Conservation (phyloP, 2,888 invertebrate genomes). For the Chrysotoxum bicinctum region DNA sequence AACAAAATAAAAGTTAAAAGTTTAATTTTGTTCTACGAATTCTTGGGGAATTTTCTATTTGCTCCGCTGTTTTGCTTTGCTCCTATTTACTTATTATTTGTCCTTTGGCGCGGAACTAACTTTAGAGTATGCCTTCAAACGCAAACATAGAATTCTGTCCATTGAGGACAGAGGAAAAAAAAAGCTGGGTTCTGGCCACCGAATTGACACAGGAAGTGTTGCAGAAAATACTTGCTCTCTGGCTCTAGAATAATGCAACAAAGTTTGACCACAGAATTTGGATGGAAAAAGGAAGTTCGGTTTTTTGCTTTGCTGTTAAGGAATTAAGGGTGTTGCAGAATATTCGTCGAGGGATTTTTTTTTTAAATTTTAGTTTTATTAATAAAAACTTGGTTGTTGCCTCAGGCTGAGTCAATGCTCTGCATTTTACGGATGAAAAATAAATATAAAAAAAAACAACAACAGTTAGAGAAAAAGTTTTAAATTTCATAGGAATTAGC, state of each 20-base stretch:
- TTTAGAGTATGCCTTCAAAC: neutral
- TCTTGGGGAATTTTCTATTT: constrained; percentile 34
- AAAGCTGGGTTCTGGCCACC: neutral
- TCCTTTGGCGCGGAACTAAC: neutral
- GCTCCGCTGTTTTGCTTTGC: neutral
- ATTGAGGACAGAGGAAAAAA: neutral
- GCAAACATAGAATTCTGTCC: neutral
- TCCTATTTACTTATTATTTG: neutral
- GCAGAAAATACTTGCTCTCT: neutral
- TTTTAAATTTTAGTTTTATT: neutral
- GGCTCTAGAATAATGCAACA: neutral
- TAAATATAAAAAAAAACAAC: no score
- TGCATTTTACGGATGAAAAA: neutral
- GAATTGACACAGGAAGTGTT: constrained; percentile 18
- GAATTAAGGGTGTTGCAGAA: neutral
- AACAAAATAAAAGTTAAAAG: constrained; percentile 26
- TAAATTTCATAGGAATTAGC: no score
- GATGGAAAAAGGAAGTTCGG: neutral
- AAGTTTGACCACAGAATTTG: constrained; percentile 7
- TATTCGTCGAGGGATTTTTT: neutral
- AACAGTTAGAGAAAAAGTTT: no score
- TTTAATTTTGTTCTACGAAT: constrained; percentile 56
- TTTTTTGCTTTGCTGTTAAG: neutral
- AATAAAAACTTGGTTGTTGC: neutral
- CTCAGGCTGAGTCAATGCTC: no score